Evolutionary conservation across 2,113 vertebrate genomes (phyloP).

Genomic region (Sorex araneus): DNA sequence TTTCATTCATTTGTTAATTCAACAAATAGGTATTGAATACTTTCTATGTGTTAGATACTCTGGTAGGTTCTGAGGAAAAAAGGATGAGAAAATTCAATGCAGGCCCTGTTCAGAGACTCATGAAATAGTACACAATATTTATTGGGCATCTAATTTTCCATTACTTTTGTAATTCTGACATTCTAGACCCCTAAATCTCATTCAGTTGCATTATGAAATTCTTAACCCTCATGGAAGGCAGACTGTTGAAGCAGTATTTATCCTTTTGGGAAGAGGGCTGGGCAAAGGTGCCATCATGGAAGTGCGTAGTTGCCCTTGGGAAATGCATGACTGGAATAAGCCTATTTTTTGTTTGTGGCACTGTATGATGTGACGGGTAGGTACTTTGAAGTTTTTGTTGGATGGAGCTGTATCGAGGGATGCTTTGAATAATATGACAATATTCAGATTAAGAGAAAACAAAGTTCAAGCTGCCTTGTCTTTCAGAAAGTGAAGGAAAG

Average conservation of each 20-base stretch:
- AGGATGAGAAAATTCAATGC: constrained; percentile 3
- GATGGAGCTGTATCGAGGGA: background rate
- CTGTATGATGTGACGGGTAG: background rate
- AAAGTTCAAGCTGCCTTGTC: background rate
- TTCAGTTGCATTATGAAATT: background rate
- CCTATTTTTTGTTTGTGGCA: background rate
- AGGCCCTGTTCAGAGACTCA: background rate
- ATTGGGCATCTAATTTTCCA: background rate
- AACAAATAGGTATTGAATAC: background rate
- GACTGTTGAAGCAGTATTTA: background rate
- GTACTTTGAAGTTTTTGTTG: too few species aligned
- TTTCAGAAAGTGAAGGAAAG: constrained; percentile 1
- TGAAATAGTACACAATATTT: background rate
- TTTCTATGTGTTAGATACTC: background rate
- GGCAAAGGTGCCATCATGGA: background rate
- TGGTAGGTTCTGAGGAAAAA: background rate
- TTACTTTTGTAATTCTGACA: constrained; percentile 3
- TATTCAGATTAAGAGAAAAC: background rate
- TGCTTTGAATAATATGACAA: background rate
- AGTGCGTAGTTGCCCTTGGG: background rate
- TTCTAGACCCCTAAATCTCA: background rate
- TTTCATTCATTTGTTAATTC: background rate
- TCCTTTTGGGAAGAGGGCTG: background rate
- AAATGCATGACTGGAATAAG: background rate
- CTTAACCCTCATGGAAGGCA: background rate